Conservation (phyloP, 2,113 vertebrate species). For the Sarotherodon lohbergeri region DNA sequence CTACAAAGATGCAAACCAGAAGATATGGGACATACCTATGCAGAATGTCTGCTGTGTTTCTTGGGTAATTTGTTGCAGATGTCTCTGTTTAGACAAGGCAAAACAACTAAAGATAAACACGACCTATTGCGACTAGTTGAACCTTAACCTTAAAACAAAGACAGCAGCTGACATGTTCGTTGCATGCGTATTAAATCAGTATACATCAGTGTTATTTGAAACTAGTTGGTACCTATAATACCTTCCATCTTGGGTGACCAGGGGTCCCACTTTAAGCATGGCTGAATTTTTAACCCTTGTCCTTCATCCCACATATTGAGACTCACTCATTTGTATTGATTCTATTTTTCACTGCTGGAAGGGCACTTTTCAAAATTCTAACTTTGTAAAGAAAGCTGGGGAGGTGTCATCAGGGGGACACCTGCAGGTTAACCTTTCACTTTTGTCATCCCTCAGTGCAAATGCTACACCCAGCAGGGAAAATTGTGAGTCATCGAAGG, state of each 20-base stretch:
- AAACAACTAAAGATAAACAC: background rate
- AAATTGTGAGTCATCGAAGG: background rate
- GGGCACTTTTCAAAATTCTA: background rate
- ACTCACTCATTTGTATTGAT: background rate
- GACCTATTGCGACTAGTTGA: background rate
- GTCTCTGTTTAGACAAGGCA: background rate
- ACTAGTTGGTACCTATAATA: background rate
- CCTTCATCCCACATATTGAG: background rate
- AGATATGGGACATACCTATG: background rate
- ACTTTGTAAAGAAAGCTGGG: background rate
- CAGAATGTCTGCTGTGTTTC: background rate
- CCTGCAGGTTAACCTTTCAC: background rate
- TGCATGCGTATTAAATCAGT: background rate
- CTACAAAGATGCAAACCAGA: background rate
- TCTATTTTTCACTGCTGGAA: background rate
- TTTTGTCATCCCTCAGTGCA: background rate
- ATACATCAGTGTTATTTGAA: background rate
- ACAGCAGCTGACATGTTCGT: background rate
- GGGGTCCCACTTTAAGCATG: background rate
- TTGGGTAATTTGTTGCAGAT: background rate
- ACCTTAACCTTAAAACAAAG: background rate
- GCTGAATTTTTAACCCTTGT: background rate
- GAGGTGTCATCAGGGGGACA: background rate
- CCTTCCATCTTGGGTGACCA: background rate
- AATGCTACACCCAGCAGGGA: background rate